Base-by-base conservation (phyloP, 2,888 invertebrate genomes). In the Cataglyphis rosenhaueri region DNA sequence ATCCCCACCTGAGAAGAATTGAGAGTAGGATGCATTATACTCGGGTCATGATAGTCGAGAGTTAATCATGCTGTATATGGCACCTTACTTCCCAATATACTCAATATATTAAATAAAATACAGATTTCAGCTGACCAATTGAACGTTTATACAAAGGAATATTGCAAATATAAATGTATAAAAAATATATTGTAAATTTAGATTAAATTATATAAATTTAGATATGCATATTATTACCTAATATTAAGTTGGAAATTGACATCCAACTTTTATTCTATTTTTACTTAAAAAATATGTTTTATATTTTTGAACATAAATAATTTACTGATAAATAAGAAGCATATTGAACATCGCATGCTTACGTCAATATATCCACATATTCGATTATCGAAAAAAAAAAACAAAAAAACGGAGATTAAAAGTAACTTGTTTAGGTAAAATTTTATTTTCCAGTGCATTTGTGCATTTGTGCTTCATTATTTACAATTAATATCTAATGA, bases 1-100 rank as follows among this genome's bases (percentile, higher is more conserved):
- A 75, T 61, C 87, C 84, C 86, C 88, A 84, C 86, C 76, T 81
- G 78, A 18, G 62, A 76, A 62, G 64, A 61, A 62, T 57, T 71
- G 68, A 57, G 44, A 41, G 62, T 52, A 81, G 55, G 21, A 71
- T 12, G 35, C 10, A 81, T 73, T 57, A 66, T 38, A 41, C 55
- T 0, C 15, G 29, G 18, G 41, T 73, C 57, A 18, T 73, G 52
- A 57, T 21, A 12, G 71, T 41, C 15, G 35, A 38, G 35, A 38
- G 15, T 66, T 70, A 35, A 70, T 64, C 25, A 41, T 29, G 29
- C 41, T 78, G 32, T 25, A 59, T 29, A 25, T 38, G 6, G n/a
- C n/a, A 15, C 21, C 6, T 70, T 25, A 44, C n/a, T 61, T 44
- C 10, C 3, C 12, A 41, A 57, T 71, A 15, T 57, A 6, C 2